Base-by-base conservation (phyloP, 2,888 invertebrate species). In the Tetranychus piercei region DNA sequence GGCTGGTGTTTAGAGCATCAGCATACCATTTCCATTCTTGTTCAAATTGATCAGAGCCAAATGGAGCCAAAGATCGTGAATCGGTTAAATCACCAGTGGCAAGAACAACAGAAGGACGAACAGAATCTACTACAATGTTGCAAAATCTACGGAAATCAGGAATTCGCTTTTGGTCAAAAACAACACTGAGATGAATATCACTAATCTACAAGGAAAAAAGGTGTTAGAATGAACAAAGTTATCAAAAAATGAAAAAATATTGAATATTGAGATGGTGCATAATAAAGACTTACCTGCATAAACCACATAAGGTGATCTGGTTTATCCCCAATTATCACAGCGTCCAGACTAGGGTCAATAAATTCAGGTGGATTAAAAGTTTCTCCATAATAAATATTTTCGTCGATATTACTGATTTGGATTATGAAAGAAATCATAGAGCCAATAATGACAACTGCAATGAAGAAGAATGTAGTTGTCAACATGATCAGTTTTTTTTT, bases 51-150 rank as follows among this genome's bases (percentile, higher is more conserved):
- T 86, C 86, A 20, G 93, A 92, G 15, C 91, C 91, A 80, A 90
- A 86, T 79, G 87, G 87, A 82, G 91, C 89, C 79, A 84, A 84
- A 18, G 88, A 87, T 83, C 90, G 92, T 6, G 92, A 92, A 86
- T 94, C 93, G 18, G 92, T 92, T 76, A 94, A 83, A 82, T 94
- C 94, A 84, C 93, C 93, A 75, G 91, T 89, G 5, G 91, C 91
- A 76, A 93, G 83, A 23, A 93, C 91, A 76, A 91, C 84, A 15
- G 84, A 82, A 55, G 94, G 94, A 79, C 87, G 87, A 76, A 93
- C 88, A 74, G 85, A 84, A 80, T 86, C 86, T 0, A 93, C 84
- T 64, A 90, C 90, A 76, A 84, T 84, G 78, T 88, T 87, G 82
- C 91, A 91, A 83, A 93, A 93, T 80, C 89, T 88, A 80, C 87